Conservation (phyloP, 2,797 vertebrate genomes). For the Gobio occitaniae region DNA sequence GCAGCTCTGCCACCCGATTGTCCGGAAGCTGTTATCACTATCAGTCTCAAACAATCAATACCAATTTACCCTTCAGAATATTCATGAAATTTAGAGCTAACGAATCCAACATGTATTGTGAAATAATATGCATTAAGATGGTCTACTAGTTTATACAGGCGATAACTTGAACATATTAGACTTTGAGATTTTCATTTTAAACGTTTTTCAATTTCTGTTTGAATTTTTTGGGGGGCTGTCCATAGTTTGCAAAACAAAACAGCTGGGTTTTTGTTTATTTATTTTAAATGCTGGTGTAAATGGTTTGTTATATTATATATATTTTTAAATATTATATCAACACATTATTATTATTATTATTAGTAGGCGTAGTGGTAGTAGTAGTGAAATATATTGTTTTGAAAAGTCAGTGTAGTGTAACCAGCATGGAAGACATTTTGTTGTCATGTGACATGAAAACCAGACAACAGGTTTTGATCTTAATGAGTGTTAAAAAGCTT, state of each 20-base stretch:
- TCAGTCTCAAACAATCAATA: background rate
- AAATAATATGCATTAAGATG: background rate
- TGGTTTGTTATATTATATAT: too few relatives aligned
- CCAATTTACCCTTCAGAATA: background rate
- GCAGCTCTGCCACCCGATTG: background rate
- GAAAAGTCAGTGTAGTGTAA: background rate
- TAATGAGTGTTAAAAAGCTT: background rate
- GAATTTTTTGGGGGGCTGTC: background rate
- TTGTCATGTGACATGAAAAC: constrained; percentile 12
- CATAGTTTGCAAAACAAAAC: background rate
- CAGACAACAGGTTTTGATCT: background rate
- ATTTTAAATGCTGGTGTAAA: background rate
- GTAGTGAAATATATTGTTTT: background rate
- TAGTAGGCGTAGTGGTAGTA: background rate
- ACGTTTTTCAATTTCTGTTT: background rate
- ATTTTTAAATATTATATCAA: background rate
- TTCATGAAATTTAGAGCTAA: background rate
- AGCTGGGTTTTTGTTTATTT: fast-evolving
- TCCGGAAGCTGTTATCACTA: constrained; percentile 9
- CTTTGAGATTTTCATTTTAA: background rate
- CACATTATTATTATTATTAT: background rate
- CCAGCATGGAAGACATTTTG: background rate
- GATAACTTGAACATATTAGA: background rate
- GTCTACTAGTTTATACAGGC: background rate
- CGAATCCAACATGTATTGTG: background rate